These are phyloP conservation scores for Illadopsis cleaveri DNA, from an alignment of 2,113 vertebrate species.

Conservation along the genomic window DNA sequence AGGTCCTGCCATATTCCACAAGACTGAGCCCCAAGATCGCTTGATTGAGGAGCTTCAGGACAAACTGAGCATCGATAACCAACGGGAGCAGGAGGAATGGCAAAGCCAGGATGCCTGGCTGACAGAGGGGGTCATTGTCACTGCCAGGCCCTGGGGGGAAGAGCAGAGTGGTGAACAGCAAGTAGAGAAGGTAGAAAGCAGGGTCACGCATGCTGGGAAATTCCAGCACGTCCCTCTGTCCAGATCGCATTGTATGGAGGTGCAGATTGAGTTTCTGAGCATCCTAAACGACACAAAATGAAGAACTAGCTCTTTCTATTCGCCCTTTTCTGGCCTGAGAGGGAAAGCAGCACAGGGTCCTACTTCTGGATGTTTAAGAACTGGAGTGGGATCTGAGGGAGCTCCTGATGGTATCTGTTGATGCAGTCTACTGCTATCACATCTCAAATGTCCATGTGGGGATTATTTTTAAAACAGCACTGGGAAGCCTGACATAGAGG, in stretches of 20 bases:
- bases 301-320: neutral
- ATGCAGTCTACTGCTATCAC: neutral
- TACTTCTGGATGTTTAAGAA: neutral
- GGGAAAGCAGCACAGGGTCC: neutral
- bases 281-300: neutral
- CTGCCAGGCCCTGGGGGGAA: conserved; percentile 82
- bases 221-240: neutral
- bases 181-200: conserved; percentile 84
- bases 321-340: neutral
- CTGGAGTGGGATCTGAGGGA: neutral
- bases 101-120: conserved; percentile 85
- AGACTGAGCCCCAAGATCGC: conserved; percentile 88
- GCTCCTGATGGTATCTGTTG: neutral
- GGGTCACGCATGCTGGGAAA: neutral
- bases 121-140: conserved; percentile 85
- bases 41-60: conserved; percentile 93
- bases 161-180: conserved; percentile 73
- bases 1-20: conserved; percentile 88
- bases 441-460: neutral
- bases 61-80: conserved; percentile 85
- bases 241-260: neutral
- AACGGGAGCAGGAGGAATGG: conserved; percentile 75
- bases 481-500: neutral
- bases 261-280: neutral
- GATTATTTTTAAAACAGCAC: neutral